Percentiles rank a stretch among this genome's conserved stretches.
Conservation (phyloP, 1,140 invertebrate genomes). For the Trachymyrmex cornetzi region DNA sequence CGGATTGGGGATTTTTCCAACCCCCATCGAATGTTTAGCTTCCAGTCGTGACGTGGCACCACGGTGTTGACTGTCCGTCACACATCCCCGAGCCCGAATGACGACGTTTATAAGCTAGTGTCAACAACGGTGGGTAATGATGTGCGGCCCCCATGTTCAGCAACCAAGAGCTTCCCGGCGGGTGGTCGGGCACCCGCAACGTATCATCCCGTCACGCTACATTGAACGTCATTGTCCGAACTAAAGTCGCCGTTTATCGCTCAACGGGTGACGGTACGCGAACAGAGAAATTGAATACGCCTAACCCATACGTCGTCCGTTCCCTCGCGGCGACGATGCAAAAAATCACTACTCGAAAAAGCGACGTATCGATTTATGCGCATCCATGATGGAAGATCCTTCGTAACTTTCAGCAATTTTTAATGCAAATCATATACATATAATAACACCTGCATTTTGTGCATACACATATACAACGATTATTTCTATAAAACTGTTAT, state of each 20-base stretch:
- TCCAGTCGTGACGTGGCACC: slow-evolving; percentile 79
- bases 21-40: slow-evolving; percentile 69
- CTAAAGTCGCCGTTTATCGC: slow-evolving; percentile 83
- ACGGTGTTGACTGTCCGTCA: slow-evolving; percentile 81
- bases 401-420: background rate
- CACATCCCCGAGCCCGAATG: slow-evolving; percentile 80
- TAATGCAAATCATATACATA: background rate
- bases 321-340: slow-evolving; percentile 32
- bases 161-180: slow-evolving; percentile 76
- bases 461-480: background rate
- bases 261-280: slow-evolving; percentile 74
- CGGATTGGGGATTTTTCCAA: slow-evolving; percentile 34
- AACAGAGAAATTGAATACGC: slow-evolving; percentile 52
- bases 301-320: slow-evolving; percentile 15
- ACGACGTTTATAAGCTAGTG: slow-evolving; percentile 83
- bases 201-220: slow-evolving; percentile 85
- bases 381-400: slow-evolving; percentile 1
- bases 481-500: background rate
- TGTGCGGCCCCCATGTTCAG: slow-evolving; percentile 78
- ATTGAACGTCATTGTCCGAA: slow-evolving; percentile 84
- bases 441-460: background rate
- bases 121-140: slow-evolving; percentile 84
- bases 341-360: slow-evolving; percentile 46
- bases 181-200: slow-evolving; percentile 80
- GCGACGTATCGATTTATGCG: slow-evolving; percentile 18